A percentile compares a stretch with the other conserved stretches of the same genome.
Conservation (phyloP, 2,888 invertebrate genomes). For the Thereva nobilitata region DNA sequence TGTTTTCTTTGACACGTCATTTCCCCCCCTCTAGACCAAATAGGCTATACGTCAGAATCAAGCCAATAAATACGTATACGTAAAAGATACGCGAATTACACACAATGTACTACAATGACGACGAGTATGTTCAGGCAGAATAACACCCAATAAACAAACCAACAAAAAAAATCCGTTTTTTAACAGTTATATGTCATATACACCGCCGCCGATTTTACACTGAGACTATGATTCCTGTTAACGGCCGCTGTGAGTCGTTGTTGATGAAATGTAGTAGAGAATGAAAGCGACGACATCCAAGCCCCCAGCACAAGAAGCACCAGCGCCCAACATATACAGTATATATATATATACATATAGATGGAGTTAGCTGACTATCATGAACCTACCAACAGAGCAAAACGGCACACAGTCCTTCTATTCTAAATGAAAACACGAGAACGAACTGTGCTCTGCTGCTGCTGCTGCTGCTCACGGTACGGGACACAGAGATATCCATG, state of each 20-base stretch:
- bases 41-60: no score
- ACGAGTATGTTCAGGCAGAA: not conserved
- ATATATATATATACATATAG: no score
- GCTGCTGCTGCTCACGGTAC: not conserved
- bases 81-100: no score
- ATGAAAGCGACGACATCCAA: conserved; percentile 1
- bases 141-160: not conserved
- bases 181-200: conserved; percentile 37
- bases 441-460: no score
- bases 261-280: conserved; percentile 31
- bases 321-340: no score
- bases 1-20: no score
- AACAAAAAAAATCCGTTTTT: not conserved
- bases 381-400: no score
- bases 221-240: conserved; percentile 43
- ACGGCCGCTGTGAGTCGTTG: conserved; percentile 44
- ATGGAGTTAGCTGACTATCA: no score
- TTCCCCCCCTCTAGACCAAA: no score
- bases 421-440: no score
- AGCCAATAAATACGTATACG: no score
- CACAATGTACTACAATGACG: not conserved
- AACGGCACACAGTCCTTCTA: no score
- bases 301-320: not conserved
- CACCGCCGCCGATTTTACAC: conserved; percentile 45
- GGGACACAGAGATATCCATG: conserved; percentile 15